Conservation (phyloP, 2,113 vertebrate genomes). For the Connochaetes taurinus region DNA sequence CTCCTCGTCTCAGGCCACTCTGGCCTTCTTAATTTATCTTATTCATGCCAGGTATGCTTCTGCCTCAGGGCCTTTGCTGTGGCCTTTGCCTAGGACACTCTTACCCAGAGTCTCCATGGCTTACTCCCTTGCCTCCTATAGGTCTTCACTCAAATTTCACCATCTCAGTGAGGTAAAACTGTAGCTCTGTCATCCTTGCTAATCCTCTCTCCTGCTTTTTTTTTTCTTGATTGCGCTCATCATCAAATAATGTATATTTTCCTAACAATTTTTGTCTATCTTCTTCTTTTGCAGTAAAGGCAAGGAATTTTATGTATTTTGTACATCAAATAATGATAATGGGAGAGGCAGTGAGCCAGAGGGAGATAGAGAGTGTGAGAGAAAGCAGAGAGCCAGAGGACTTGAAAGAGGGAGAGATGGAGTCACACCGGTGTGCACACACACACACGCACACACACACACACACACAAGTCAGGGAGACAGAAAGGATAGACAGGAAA, state of each 20-base stretch:
- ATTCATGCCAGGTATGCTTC: not conserved
- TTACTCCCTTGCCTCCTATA: not conserved
- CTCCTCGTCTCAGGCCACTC: not conserved
- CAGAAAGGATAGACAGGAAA: not conserved
- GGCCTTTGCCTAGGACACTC: not conserved
- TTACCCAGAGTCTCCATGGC: not conserved
- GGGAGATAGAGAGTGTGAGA: not conserved
- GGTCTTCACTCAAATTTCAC: not conserved
- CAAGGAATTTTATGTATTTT: not conserved
- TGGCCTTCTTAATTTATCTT: not conserved
- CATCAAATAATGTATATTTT: not conserved
- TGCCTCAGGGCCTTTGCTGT: not conserved
- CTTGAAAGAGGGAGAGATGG: not conserved
- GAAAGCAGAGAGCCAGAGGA: not conserved
- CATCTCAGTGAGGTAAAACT: not conserved
- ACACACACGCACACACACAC: fast-evolving
- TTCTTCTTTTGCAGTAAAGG: not conserved
- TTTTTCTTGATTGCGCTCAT: not conserved
- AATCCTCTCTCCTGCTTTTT: not conserved
- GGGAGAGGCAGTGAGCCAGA: not conserved
- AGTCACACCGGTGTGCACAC: fast-evolving
- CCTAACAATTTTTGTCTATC: not conserved
- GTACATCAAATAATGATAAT: not conserved
- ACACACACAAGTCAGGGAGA: not conserved
- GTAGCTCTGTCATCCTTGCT: not conserved